Base-by-base conservation (phyloP, 2,113 vertebrate genomes). In the Syngnathus typhle region DNA sequence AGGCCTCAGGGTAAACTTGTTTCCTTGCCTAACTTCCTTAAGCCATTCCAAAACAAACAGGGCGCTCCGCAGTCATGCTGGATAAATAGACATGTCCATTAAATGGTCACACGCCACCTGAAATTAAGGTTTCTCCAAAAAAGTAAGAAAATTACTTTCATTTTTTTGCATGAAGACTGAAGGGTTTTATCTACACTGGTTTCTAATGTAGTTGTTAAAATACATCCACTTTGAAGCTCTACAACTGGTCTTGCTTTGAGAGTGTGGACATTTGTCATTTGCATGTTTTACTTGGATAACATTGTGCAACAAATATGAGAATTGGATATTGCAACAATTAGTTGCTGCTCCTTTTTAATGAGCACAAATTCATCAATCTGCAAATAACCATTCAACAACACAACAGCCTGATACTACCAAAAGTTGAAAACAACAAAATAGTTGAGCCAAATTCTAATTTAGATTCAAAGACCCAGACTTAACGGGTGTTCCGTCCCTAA, bases 1-100 rank as follows among this genome's bases (percentile, higher is more conserved):
- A 84, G 81, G 85, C 88, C 80, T 82, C 76, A 82, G 76, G 75
- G 82, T 88, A 89, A 91, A 90, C 85, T 86, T 87, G 87, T 89
- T 90, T 88, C 90, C 85, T 83, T 86, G 82, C 81, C 76, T 79
- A 65, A 89, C 87, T 91, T 91, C 89, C 90, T 89, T 76, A 60
- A 80, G 75, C 70, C 75, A 38, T 81, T 89, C 89, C 90, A 92
- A 91, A 89, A 88, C 83, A 90, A 92, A 90, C 88, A 91, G 60
- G 65, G 73, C 46, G 74, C 75, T 79, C 80, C 84, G 87, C 74
- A 89, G 81, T 86, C 82, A 78, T 64, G 76, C 81, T 87, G 89
- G 84, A 85, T 87, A 91, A 90, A 92, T 75, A 90, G 79, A 89
- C 85, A 70, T 76, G 82, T 76, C 83, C 78, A 85, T 85, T 86